These are phyloP conservation scores for Microctenopoma lineatum DNA, from an alignment of 2,797 vertebrate genomes.

Conservation along the genomic window DNA sequence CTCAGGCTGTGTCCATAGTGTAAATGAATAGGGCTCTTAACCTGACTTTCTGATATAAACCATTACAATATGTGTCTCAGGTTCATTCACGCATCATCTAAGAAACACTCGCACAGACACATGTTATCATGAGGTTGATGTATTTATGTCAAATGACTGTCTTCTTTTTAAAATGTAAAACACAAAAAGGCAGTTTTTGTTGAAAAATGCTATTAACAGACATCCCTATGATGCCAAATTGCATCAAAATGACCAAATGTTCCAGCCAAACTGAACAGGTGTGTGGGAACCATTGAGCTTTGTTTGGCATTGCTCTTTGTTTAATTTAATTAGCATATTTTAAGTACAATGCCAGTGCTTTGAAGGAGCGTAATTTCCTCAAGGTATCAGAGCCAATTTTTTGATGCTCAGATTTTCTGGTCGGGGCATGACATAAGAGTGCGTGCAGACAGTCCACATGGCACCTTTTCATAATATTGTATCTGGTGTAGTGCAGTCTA, in stretches of 20 bases:
- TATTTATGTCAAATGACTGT: conserved; percentile 1
- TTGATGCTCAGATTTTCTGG: conserved; percentile 36
- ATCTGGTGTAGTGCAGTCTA: conserved; percentile 28
- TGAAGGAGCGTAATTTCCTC: conserved; percentile 62
- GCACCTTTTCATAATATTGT: conserved; percentile 45
- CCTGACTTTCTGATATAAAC: conserved; percentile 12
- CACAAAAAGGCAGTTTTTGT: conserved; percentile 12
- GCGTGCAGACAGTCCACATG: conserved; percentile 38
- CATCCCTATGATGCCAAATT: conserved; percentile 36
- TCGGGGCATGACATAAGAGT: conserved; percentile 27
- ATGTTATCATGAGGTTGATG: not conserved
- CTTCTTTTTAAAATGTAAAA: conserved; percentile 1
- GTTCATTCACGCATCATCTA: conserved; percentile 28
- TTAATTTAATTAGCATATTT: conserved; percentile 69
- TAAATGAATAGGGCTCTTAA: conserved; percentile 33
- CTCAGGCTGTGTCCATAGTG: conserved; percentile 12
- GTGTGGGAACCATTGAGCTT: conserved; percentile 58
- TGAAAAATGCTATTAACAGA: conserved; percentile 40
- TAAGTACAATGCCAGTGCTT: conserved; percentile 62
- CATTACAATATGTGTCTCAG: conserved; percentile 3
- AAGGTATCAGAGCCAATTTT: conserved; percentile 29
- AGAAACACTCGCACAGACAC: conserved; percentile 18
- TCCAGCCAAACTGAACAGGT: conserved; percentile 67
- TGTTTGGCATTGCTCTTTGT: conserved; percentile 61
- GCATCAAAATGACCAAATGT: conserved; percentile 52